Evolutionary conservation across 2,113 vertebrate genomes (phyloP).

Genomic region (Polypterus senegalus): DNA sequence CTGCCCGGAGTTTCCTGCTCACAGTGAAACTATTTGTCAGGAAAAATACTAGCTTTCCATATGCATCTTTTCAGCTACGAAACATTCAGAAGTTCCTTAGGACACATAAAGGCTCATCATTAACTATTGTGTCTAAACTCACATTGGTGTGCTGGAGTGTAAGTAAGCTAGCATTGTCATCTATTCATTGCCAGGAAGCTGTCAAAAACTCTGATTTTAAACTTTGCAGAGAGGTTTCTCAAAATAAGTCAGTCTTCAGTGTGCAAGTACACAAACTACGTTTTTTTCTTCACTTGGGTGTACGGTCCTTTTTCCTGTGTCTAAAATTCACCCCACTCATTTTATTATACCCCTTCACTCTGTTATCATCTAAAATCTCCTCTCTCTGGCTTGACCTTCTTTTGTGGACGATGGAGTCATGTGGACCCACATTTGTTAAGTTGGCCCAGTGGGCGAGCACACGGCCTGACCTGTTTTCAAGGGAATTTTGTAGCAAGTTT

Average conservation of each 20-base stretch:
- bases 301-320: constrained; percentile 60
- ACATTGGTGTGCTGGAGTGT: constrained; percentile 42
- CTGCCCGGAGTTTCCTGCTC: constrained; percentile 22
- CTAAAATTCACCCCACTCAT: constrained; percentile 74
- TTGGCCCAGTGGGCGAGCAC: constrained; percentile 94
- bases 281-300: constrained; percentile 44
- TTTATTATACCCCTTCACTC: constrained; percentile 60
- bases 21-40: constrained; percentile 27
- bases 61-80: constrained; percentile 17
- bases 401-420: constrained; percentile 70
- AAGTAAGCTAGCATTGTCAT: constrained; percentile 13
- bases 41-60: constrained; percentile 17
- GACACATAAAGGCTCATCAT: constrained; percentile 21
- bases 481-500: constrained; percentile 71
- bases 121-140: constrained; percentile 41
- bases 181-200: constrained; percentile 30
- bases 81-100: constrained; percentile 14
- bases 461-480: constrained; percentile 75
- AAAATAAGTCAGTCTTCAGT: constrained; percentile 36
- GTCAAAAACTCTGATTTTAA: background rate
- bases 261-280: constrained; percentile 46
- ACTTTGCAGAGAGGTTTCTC: background rate
- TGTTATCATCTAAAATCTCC: constrained; percentile 42
- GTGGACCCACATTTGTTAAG: constrained; percentile 81
- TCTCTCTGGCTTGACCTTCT: constrained; percentile 62